Evolutionary conservation across 2,113 vertebrate species (phyloP), one percentile per base, ranked within the genome.

Genomic region (Sturnira hondurensis): DNA sequence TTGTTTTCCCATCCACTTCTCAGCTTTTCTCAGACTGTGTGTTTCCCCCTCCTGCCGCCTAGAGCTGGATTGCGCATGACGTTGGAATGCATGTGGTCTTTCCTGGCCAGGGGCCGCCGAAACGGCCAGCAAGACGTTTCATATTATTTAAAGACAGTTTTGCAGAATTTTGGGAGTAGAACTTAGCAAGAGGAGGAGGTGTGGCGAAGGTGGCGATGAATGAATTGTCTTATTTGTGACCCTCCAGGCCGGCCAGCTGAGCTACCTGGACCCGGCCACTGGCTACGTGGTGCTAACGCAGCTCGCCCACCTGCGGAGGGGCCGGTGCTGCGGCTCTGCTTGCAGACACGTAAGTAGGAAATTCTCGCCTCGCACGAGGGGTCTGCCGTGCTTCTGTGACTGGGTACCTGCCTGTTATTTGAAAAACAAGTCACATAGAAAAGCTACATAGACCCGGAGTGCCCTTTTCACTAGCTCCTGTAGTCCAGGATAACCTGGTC

Each of bases 331-430:
- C 2, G 99, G 99, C 80, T 99, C 95, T 50, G 99, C 98, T 0
- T 98, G 98, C 98, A 99, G 98, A 98, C 99, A 98, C 22, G 99
- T 99, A 97, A 99, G 99, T 98, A 96, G 67, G 74, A 93, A 73
- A 93, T 58, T 78, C 86, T 68, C 56, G 22, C 56, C 67, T 96
- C 56, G 63, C 47, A 9, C 88, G 85, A 12, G 90, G 74, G 89
- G 83, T 63, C 71, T 71, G 7, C 10, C 4, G 70, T 68, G 82
- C 91, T 94, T 92, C 96, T n/a, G 22, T 77, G n/a, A 96, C 96
- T 97, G 92, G 43, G 26, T 95, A 95, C 96, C 97, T 85, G 93
- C 96, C 86, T 58, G 7, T 47, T 68, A 93, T 85, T 96, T 95
- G 63, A 95, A 97, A 31, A 95, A 96, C 96, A 96, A 97, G 92